Conservation (phyloP, 2,113 vertebrate species). For the Coptodon rendalli region DNA sequence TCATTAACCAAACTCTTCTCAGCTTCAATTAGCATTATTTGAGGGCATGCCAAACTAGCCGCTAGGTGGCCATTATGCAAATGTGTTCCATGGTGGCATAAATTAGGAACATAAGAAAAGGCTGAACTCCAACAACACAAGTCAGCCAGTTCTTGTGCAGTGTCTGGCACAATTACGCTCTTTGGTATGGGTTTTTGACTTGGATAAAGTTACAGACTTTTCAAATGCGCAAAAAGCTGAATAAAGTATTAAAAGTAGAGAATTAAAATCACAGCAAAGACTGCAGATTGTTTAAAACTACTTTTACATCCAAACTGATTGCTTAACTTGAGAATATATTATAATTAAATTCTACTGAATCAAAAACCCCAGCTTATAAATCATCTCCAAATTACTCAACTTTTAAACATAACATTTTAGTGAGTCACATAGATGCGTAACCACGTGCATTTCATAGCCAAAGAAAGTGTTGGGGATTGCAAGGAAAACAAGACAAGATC, state of each 20-base stretch:
- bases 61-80: background rate
- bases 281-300: background rate
- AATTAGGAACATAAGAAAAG: background rate
- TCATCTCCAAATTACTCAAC: background rate
- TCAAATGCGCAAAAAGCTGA: background rate
- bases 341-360: background rate
- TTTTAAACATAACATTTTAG: background rate
- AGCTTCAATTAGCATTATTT: background rate
- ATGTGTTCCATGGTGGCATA: background rate
- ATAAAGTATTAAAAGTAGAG: background rate
- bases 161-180: background rate
- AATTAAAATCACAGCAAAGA: background rate
- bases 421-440: background rate
- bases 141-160: background rate
- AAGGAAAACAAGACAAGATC: background rate
- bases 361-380: background rate
- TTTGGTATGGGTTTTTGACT: background rate
- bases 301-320: background rate
- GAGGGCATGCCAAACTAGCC: background rate
- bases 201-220: background rate
- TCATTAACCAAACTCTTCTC: background rate
- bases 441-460: background rate
- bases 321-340: background rate
- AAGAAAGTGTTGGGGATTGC: background rate
- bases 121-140: background rate